phyloP scores from a whole-genome alignment of 2,888 invertebrate species.

The Galerucella pusilla region DNA sequence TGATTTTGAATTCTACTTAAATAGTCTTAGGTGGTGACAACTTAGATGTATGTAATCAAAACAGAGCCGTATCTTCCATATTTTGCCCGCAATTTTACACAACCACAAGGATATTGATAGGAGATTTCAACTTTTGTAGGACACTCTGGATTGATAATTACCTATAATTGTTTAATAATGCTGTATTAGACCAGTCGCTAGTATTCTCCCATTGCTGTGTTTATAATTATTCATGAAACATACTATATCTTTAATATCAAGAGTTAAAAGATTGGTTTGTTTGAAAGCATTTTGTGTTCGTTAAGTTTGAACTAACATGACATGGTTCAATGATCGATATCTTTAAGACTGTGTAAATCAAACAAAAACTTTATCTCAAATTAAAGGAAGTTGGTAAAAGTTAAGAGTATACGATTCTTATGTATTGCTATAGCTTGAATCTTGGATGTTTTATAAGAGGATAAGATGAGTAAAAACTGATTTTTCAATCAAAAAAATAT shows the following conservation, averaged over 20 bases:
- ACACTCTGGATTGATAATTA: no score
- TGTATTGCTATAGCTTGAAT: not conserved
- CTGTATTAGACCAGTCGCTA: not conserved
- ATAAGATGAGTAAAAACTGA: not conserved
- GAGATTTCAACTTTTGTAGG: no score
- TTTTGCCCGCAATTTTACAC: not conserved
- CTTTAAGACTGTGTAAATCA: not conserved
- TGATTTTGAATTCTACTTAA: constrained; percentile 66
- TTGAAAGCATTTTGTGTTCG: not conserved
- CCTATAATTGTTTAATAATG: not conserved
- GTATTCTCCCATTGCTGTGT: not conserved
- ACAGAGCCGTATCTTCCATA: not conserved
- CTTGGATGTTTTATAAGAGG: not conserved
- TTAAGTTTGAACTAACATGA: not conserved
- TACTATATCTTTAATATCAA: not conserved
- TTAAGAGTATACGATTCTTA: not conserved
- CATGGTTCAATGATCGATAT: constrained; percentile 5
- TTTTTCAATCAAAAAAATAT: not conserved
- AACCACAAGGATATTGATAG: not conserved
- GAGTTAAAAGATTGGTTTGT: not conserved
- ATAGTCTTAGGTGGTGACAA: constrained; percentile 62
- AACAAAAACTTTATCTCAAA: constrained; percentile 5
- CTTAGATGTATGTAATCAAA: constrained; percentile 51
- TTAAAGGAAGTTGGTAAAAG: not conserved
- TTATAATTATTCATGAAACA: not conserved